Conservation (phyloP, 2,113 vertebrate genomes). For the Cyanoramphus novaezelandiae region DNA sequence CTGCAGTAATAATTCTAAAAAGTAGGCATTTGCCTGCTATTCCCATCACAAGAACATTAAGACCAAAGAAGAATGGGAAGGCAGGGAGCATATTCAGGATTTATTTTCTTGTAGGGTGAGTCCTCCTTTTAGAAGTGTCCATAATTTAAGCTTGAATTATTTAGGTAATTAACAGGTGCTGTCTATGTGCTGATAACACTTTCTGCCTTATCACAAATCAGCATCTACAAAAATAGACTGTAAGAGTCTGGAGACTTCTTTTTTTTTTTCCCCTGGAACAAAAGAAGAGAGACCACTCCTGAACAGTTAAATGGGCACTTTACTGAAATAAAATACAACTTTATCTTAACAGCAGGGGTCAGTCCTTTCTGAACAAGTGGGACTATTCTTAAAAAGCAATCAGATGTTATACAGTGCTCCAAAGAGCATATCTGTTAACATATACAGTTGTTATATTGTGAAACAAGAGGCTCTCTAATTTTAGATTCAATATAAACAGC, state of each 20-base stretch:
- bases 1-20: background rate
- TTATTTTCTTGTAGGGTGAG: background rate
- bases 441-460: constrained; percentile 12
- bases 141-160: constrained; percentile 10
- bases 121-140: background rate
- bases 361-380: background rate
- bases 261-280: background rate
- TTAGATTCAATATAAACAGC: background rate
- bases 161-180: constrained; percentile 33
- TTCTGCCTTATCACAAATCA: background rate
- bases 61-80: background rate
- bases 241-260: background rate
- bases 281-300: background rate
- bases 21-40: background rate
- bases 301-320: background rate
- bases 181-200: background rate
- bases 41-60: background rate
- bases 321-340: background rate
- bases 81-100: background rate
- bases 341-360: background rate
- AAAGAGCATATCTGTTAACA: background rate
- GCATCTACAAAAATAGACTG: constrained; percentile 14
- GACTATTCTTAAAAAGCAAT: background rate
- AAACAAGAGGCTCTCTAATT: constrained; percentile 7
- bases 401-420: background rate